Conservation (phyloP, 2,888 invertebrate species). For the Patella depressa region DNA sequence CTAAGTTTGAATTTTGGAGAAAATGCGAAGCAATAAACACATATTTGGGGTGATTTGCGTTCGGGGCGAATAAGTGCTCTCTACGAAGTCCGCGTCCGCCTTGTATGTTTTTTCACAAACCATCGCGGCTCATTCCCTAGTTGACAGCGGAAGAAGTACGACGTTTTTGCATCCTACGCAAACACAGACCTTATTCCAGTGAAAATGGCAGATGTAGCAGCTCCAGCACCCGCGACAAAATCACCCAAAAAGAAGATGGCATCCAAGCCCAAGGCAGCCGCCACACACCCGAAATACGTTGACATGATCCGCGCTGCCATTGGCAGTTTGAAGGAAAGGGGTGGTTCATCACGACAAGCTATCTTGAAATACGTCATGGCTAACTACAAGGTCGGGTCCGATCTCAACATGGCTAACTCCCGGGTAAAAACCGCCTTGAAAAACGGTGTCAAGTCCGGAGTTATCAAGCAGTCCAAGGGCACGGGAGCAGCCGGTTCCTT, state of each 20-base stretch:
- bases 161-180: too few species aligned
- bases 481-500: conserved; percentile 44
- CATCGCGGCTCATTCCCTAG: conserved; percentile 13
- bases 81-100: too few species aligned
- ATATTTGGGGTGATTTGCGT: too few species aligned
- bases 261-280: too few species aligned
- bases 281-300: too few species aligned
- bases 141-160: too few species aligned
- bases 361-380: conserved; percentile 36
- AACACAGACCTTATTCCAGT: too few species aligned
- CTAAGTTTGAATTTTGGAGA: too few species aligned
- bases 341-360: conserved; percentile 72
- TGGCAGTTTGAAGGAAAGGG: conserved; percentile 69
- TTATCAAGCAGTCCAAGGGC: conserved; percentile 68
- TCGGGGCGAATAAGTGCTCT: too few species aligned
- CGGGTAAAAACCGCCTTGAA: conserved; percentile 70
- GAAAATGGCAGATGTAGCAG: neutral
- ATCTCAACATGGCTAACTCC: conserved; percentile 68
- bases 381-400: conserved; percentile 71
- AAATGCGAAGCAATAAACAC: too few species aligned
- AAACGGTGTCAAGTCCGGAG: conserved; percentile 67
- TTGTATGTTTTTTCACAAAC: too few species aligned
- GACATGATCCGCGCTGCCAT: conserved; percentile 58
- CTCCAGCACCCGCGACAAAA: neutral
- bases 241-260: neutral